Evolutionary conservation across 2,113 vertebrate species (phyloP).

Genomic region (Callorhinus ursinus): DNA sequence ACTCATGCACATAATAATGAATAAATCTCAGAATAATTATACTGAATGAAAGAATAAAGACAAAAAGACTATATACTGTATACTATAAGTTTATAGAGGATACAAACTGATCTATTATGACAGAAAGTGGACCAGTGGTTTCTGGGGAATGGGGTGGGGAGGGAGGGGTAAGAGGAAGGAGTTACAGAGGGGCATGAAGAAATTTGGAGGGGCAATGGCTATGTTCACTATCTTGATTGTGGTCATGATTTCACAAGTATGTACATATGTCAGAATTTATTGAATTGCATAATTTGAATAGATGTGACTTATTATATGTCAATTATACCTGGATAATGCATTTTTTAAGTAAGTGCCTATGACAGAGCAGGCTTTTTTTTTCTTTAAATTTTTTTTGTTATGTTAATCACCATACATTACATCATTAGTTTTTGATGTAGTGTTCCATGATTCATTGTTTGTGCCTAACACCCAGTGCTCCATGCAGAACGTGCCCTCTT

Average conservation of each 20-base stretch:
- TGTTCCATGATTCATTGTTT: too few species aligned
- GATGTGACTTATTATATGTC: not conserved
- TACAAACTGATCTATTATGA: not conserved
- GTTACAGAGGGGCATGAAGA: not conserved
- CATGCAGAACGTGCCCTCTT: too few species aligned
- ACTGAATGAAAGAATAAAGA: not conserved
- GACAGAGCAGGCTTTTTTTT: not conserved
- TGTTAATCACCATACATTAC: too few species aligned
- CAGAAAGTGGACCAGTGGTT: not conserved
- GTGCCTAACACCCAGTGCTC: too few species aligned
- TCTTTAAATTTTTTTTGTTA: too few species aligned
- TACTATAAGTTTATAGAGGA: not conserved
- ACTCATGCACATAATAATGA: not conserved
- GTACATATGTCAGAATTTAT: not conserved
- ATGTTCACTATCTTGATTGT: not conserved
- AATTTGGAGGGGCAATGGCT: not conserved
- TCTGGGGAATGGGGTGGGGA: not conserved
- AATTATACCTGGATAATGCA: not conserved
- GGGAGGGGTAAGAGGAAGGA: not conserved
- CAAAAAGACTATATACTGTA: not conserved
- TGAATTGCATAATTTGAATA: not conserved
- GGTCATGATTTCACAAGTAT: not conserved
- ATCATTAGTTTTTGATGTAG: too few species aligned
- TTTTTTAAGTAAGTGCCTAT: not conserved
- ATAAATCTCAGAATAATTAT: conserved; percentile 7